Conservation (phyloP, 2,888 invertebrate genomes). For the Cryptophagus acutangulus region DNA sequence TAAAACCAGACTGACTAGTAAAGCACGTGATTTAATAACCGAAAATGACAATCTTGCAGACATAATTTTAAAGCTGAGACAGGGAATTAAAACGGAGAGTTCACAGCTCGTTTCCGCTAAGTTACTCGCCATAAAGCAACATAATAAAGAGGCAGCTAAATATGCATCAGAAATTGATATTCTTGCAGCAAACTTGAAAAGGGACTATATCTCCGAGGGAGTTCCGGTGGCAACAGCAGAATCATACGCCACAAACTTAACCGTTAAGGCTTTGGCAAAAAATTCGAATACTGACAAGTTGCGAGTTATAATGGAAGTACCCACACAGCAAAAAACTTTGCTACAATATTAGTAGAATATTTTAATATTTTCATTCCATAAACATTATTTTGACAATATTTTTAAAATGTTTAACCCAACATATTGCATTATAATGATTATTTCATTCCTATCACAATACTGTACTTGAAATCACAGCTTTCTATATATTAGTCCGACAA, state of each 20-base stretch:
- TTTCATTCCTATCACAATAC: too few species aligned
- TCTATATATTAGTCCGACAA: too few species aligned
- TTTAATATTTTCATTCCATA: too few species aligned
- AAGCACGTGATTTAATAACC: background rate
- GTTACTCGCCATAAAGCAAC: slow-evolving; percentile 6
- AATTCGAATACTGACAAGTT: too few species aligned
- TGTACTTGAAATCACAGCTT: too few species aligned
- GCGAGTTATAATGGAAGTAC: slow-evolving; percentile 11
- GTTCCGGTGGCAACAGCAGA: slow-evolving; percentile 11
- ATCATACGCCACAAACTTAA: too few species aligned
- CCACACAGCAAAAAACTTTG: too few species aligned
- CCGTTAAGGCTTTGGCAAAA: too few species aligned
- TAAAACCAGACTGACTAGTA: background rate
- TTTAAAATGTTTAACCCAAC: too few species aligned
- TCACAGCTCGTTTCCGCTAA: slow-evolving; percentile 6
- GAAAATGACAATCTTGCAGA: background rate
- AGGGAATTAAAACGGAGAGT: slow-evolving; percentile 10
- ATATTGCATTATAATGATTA: too few species aligned
- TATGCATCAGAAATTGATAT: slow-evolving; percentile 10
- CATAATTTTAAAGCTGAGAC: slow-evolving; percentile 9
- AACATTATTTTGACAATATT: too few species aligned
- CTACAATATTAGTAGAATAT: too few species aligned
- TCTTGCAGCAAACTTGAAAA: slow-evolving; percentile 6
- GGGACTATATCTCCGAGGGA: slow-evolving; percentile 12
- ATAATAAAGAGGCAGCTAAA: slow-evolving; percentile 5